Conservation (phyloP, 37 sponge, comb jelly and placozoan species). For the Ianthella basta region DNA sequence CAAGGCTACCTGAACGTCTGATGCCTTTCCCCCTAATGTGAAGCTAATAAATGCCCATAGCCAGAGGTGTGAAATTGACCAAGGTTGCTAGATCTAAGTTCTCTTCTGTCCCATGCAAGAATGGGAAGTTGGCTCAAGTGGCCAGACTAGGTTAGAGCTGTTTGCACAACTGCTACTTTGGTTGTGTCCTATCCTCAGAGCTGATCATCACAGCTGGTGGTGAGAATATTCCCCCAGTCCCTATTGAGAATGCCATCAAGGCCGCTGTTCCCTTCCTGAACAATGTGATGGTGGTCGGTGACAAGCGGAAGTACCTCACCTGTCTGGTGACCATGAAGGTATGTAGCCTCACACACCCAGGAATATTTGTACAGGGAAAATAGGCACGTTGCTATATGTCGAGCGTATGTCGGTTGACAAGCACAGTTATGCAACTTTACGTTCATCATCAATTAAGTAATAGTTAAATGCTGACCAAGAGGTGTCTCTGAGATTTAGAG, state of each 20-base stretch:
- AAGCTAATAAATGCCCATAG: too few relatives aligned
- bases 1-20: too few relatives aligned
- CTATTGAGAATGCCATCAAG: conserved; percentile 70
- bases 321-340: conserved; percentile 73
- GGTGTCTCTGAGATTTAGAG: too few relatives aligned
- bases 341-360: too few relatives aligned
- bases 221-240: conserved; percentile 86
- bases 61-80: too few relatives aligned
- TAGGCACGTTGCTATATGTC: neutral
- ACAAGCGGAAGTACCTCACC: conserved; percentile 63
- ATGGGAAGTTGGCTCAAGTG: too few relatives aligned
- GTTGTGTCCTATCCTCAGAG: conserved; percentile 35
- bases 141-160: conserved; percentile 58
- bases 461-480: too few relatives aligned
- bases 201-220: conserved; percentile 89
- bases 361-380: neutral
- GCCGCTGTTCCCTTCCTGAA: conserved; percentile 65
- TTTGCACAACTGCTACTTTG: conserved; percentile 22
- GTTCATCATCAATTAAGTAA: conserved; percentile 14
- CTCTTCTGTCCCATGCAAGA: too few relatives aligned
- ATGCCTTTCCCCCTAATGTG: too few relatives aligned
- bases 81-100: too few relatives aligned
- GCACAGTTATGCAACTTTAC: neutral
- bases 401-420: neutral
- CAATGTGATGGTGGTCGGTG: conserved; percentile 76